phyloP scores from a whole-genome alignment of 37 sponge, comb jelly and placozoan genomes.

The Mnemiopsis leidyi region DNA sequence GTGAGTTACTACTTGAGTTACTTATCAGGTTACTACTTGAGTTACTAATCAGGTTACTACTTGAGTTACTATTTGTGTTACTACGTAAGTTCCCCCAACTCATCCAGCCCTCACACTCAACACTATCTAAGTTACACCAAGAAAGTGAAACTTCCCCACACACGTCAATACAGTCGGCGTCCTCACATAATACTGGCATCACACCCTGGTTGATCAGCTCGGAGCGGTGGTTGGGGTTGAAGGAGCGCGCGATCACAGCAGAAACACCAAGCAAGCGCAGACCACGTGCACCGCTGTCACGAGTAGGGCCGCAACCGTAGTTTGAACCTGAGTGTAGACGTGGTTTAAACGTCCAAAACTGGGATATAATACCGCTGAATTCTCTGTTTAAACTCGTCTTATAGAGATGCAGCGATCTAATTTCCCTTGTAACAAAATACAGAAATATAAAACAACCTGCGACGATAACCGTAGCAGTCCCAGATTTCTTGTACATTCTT shows the following conservation, averaged over 20 bases:
- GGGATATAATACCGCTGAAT: not conserved
- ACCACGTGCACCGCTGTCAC: slow-evolving; percentile 60
- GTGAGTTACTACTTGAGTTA: not conserved
- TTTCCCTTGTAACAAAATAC: no score
- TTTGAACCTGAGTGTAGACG: not conserved
- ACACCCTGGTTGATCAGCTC: slow-evolving; percentile 48
- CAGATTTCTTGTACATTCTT: not conserved
- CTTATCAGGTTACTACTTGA: not conserved
- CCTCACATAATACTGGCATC: slow-evolving; percentile 21
- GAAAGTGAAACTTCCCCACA: not conserved
- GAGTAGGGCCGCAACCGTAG: slow-evolving; percentile 8
- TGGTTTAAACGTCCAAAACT: no score
- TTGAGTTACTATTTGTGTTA: not conserved
- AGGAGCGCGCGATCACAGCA: slow-evolving; percentile 59
- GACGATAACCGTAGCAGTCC: not conserved
- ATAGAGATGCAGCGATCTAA: no score
- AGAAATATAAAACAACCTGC: no score
- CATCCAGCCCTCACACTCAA: not conserved
- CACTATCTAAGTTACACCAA: not conserved
- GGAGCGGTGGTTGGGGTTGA: not conserved
- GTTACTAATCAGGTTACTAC: not conserved
- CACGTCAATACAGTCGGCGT: slow-evolving; percentile 41
- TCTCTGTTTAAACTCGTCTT: no score
- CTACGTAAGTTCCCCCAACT: not conserved
- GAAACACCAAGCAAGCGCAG: slow-evolving; percentile 16